Base-by-base conservation (phyloP, 2,797 vertebrate species). In the Sebastes nivosus region DNA sequence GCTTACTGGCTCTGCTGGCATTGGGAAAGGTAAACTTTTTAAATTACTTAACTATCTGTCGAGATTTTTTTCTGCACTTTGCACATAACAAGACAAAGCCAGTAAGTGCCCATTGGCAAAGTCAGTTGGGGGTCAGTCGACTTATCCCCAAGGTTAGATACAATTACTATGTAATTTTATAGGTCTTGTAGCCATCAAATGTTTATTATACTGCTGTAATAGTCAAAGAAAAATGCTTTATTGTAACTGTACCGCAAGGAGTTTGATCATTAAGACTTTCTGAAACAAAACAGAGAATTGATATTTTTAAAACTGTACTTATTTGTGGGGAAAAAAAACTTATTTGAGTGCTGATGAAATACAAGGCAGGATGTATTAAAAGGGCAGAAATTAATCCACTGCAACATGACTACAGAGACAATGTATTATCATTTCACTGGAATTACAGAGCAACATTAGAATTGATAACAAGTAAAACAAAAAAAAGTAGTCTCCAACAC, bases 11-110 rank as follows among this genome's bases (percentile, higher is more conserved):
- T 42, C 64, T 94, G 75, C 34, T 91, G 85, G 18, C 65, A 14
- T 58, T 57, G 18, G 36, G n/a, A 58, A 75, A 91, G 94, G 94
- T 95, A 92, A 58, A 2, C 42, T 46, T 58, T 27, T 4, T 5
- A 12, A 20, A 34, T 27, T 4, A 38, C 4, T 30, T 58, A 18
- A 60, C 2, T 72, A 29, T 61, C 1, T 1, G 0, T 34, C 0
- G 14, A 32, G 36, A 46, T 25, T 4, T 18, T 8, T 59, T 18
- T 27, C 34, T 59, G 9, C 8, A 25, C 2, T 20, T 55, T 18
- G 4, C 3, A 64, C 7, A 27, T 25, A 29, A 25, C 24, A 14
- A 22, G 3, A 60, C 34, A 24, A 18, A 24, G 24, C 12, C 2
- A 20, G 25, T 14, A 66, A 34, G 57, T 59, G 42, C 42, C 42